These are phyloP conservation scores for Takifugu rubripes DNA, from an alignment of 2,797 vertebrate species.

Conservation along the genomic window DNA sequence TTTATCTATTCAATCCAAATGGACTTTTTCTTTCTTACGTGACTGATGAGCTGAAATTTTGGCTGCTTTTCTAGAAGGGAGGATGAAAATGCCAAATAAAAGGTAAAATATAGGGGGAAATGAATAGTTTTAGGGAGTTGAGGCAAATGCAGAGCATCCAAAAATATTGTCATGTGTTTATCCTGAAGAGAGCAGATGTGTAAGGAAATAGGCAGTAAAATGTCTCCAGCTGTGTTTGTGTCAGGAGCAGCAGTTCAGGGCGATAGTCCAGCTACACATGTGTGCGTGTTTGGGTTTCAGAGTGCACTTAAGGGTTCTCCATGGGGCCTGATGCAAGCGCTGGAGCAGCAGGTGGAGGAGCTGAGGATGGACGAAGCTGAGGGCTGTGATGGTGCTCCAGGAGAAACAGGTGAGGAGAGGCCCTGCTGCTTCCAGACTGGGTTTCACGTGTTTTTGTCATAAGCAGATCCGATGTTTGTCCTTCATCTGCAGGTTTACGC, in stretches of 20 bases:
- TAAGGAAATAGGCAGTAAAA: too few relatives aligned
- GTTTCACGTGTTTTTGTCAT: constrained; percentile 4
- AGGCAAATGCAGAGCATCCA: too few relatives aligned
- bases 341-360: constrained; percentile 86
- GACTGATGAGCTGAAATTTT: too few relatives aligned
- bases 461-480: neutral
- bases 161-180: too few relatives aligned
- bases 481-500: neutral
- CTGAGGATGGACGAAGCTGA: constrained; percentile 68
- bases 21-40: too few relatives aligned
- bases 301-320: constrained; percentile 75
- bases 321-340: constrained; percentile 79
- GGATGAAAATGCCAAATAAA: too few relatives aligned
- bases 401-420: constrained; percentile 65
- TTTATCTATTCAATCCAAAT: too few relatives aligned
- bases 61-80: too few relatives aligned
- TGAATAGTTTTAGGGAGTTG: too few relatives aligned
- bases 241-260: neutral
- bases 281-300: constrained; percentile 59
- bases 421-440: constrained; percentile 72
- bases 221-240: too few relatives aligned
- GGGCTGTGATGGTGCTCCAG: constrained; percentile 50
- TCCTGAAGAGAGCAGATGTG: too few relatives aligned
- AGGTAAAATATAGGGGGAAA: too few relatives aligned
- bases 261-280: neutral